Percentiles rank a stretch among this genome's conserved stretches.
phyloP scores from a whole-genome alignment of 92 coral and sea anemone genomes.

The Plumapathes pennacea region DNA sequence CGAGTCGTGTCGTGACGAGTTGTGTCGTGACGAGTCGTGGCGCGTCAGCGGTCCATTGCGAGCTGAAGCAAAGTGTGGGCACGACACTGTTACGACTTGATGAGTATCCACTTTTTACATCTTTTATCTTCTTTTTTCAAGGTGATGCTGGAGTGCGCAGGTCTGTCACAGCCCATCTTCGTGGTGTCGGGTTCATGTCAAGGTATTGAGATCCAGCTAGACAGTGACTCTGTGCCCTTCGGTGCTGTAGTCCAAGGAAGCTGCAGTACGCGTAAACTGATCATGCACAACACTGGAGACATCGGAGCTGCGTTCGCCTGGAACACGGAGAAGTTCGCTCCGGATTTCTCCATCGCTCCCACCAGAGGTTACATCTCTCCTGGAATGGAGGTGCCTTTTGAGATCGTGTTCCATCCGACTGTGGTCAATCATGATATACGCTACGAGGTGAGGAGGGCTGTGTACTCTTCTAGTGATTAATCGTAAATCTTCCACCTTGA shows the following conservation, averaged over 20 bases:
- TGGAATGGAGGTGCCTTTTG: conserved; percentile 94
- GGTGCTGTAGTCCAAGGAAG: conserved; percentile 98
- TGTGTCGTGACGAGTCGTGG: too few species aligned
- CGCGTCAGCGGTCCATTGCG: too few species aligned
- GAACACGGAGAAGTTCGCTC: conserved; percentile 78
- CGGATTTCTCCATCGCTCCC: conserved; percentile 85
- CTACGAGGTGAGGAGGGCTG: conserved; percentile 70
- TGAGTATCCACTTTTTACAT: too few species aligned
- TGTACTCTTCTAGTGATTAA: too few species aligned
- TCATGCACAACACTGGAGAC: conserved; percentile 97
- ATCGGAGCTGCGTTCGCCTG: conserved; percentile 96
- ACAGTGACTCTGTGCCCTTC: conserved; percentile 92
- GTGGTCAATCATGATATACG: conserved; percentile 83
- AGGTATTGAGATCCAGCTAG: conserved; percentile 86
- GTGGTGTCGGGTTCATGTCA: conserved; percentile 92
- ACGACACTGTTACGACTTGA: neutral
- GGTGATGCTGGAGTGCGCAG: conserved; percentile 99
- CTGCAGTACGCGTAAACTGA: conserved; percentile 81
- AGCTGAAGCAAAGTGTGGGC: too few species aligned
- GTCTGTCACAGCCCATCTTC: conserved; percentile 91
- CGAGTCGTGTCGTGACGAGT: too few species aligned
- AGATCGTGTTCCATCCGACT: conserved; percentile 82
- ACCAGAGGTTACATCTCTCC: conserved; percentile 91
- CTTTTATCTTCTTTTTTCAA: conserved; percentile 5
- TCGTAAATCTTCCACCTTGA: too few species aligned